These are phyloP conservation scores for Formicarius rufipectus DNA, from an alignment of 2,113 vertebrate genomes.

Conservation along the genomic window DNA sequence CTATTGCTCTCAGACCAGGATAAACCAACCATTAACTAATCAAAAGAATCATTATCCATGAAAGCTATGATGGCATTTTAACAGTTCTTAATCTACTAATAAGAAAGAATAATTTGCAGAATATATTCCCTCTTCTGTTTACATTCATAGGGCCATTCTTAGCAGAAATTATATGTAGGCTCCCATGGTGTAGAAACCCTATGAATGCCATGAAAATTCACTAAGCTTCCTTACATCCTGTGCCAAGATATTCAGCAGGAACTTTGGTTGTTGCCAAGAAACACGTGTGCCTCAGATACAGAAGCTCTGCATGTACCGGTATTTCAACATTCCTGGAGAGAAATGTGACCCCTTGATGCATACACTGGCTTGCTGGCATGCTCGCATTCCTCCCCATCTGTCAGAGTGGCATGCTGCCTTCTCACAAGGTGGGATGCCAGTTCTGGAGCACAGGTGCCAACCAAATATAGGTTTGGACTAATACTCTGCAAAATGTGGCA, in stretches of 20 bases:
- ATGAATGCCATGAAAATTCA: slow-evolving; percentile 64
- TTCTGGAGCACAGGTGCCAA: slow-evolving; percentile 52
- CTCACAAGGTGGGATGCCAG: slow-evolving; percentile 50
- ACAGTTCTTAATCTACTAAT: slow-evolving; percentile 69
- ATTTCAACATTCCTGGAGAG: slow-evolving; percentile 65
- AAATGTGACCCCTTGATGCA: slow-evolving; percentile 66
- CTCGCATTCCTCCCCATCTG: slow-evolving; percentile 53
- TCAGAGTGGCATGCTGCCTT: slow-evolving; percentile 62
- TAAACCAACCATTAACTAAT: slow-evolving; percentile 69
- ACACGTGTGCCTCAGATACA: slow-evolving; percentile 59
- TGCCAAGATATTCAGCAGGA: slow-evolving; percentile 62
- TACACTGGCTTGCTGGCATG: slow-evolving; percentile 50
- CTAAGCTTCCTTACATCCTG: slow-evolving; percentile 38
- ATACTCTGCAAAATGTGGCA: slow-evolving; percentile 52
- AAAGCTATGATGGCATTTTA: slow-evolving; percentile 66
- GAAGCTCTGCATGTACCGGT: slow-evolving; percentile 55
- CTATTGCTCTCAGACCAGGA: slow-evolving; percentile 69
- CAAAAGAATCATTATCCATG: slow-evolving; percentile 62
- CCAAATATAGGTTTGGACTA: slow-evolving; percentile 51
- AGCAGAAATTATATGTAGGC: slow-evolving; percentile 59
- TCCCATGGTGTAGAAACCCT: slow-evolving; percentile 54
- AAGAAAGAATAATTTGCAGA: slow-evolving; percentile 68
- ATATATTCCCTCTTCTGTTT: slow-evolving; percentile 64
- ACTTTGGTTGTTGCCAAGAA: slow-evolving; percentile 63
- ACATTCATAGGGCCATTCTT: slow-evolving; percentile 50